These are phyloP conservation scores for Drosophila repletoides DNA, from an alignment of 1,140 invertebrate species.

Conservation along the genomic window DNA sequence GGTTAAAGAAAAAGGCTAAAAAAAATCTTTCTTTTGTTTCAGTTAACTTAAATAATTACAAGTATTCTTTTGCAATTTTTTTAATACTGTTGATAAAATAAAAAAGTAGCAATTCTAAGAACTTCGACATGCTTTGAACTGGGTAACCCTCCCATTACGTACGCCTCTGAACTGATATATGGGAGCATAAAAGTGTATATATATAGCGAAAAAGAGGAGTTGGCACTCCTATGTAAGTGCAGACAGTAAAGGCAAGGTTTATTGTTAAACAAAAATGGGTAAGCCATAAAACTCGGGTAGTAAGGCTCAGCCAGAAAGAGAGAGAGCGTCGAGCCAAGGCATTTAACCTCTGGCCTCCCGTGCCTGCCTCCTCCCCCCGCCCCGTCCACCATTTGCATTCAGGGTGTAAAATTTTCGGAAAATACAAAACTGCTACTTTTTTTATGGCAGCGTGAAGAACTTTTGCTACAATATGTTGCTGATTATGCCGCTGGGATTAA, in stretches of 20 bases:
- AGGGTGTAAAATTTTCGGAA: slow-evolving; percentile 62
- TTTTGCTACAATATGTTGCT: slow-evolving; percentile 80
- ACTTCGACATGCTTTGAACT: too few species aligned
- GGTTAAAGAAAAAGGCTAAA: too few species aligned
- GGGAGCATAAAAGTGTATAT: slow-evolving; percentile 1
- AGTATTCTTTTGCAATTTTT: too few species aligned
- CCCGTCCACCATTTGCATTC: neutral
- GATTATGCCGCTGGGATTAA: slow-evolving; percentile 80
- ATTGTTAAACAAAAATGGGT: slow-evolving; percentile 76
- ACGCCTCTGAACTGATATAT: too few species aligned
- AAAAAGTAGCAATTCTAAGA: too few species aligned
- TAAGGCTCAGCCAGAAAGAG: neutral
- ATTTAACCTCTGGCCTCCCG: slow-evolving; percentile 50
- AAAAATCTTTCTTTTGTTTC: too few species aligned
- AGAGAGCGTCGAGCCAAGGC: slow-evolving; percentile 21
- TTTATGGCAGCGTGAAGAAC: slow-evolving; percentile 57
- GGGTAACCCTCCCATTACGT: too few species aligned
- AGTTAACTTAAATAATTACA: too few species aligned
- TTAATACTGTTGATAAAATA: too few species aligned
- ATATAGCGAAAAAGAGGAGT: neutral
- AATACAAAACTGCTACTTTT: slow-evolving; percentile 52
- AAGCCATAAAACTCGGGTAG: slow-evolving; percentile 57
- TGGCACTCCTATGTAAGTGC: slow-evolving; percentile 62
- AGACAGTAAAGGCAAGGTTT: slow-evolving; percentile 56
- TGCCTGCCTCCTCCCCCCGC: neutral